Conservation (phyloP, 2,113 vertebrate species). For the Tachysurus vachellii region DNA sequence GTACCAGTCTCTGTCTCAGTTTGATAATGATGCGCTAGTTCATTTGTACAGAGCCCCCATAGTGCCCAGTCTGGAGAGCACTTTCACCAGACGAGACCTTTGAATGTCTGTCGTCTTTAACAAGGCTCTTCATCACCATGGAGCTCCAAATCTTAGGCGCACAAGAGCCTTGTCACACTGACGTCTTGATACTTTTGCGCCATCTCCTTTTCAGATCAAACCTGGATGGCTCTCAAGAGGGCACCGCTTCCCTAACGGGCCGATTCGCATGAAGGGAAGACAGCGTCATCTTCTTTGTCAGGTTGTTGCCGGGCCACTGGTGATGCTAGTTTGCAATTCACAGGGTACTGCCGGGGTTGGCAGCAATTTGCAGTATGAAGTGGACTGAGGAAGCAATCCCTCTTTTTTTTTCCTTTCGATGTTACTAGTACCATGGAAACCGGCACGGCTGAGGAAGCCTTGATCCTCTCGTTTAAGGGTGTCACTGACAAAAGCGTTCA, state of each 20-base stretch:
- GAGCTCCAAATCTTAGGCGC: slow-evolving; percentile 33
- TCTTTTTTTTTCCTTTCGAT: slow-evolving; percentile 2
- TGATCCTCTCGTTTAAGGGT: slow-evolving; percentile 45
- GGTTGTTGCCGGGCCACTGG: slow-evolving; percentile 27
- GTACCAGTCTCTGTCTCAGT: slow-evolving; percentile 22
- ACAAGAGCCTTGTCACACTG: slow-evolving; percentile 37
- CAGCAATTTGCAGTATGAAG: slow-evolving; percentile 28
- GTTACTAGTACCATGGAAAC: slow-evolving; percentile 54
- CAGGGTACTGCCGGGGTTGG: slow-evolving; percentile 30
- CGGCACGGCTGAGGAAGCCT: slow-evolving; percentile 37
- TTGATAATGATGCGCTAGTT: slow-evolving; percentile 7
- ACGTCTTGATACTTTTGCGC: slow-evolving; percentile 48
- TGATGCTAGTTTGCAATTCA: slow-evolving; percentile 45
- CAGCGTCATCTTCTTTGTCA: slow-evolving; percentile 10
- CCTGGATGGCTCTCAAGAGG: neutral
- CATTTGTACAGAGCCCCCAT: slow-evolving; percentile 10
- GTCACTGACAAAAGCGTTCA: slow-evolving; percentile 36
- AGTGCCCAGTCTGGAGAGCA: slow-evolving; percentile 38
- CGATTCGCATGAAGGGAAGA: slow-evolving; percentile 37
- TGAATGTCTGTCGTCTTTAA: slow-evolving; percentile 34
- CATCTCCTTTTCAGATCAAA: slow-evolving; percentile 30
- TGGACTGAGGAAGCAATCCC: slow-evolving; percentile 24
- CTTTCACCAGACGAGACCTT: slow-evolving; percentile 31
- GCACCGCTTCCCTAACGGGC: slow-evolving; percentile 19
- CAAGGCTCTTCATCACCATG: slow-evolving; percentile 49